Evolutionary conservation across 2,888 invertebrate genomes (phyloP).

Genomic region (Pyrrhosoma nymphula): DNA sequence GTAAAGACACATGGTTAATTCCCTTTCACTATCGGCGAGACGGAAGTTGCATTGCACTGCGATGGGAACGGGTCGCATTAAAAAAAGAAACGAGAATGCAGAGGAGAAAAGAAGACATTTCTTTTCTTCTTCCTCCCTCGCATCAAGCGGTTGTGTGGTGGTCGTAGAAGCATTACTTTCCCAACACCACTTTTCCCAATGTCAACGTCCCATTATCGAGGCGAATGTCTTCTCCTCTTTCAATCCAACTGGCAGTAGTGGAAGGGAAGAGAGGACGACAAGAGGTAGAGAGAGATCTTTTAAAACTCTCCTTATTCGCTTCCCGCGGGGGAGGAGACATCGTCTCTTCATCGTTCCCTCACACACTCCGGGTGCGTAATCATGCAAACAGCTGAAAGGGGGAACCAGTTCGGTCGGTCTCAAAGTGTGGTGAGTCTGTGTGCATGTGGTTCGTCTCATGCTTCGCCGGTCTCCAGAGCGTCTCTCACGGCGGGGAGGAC

Average conservation of each 20-base stretch:
- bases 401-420: slow-evolving; percentile 8
- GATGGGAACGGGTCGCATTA: neutral
- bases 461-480: neutral
- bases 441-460: neutral
- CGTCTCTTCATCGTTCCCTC: neutral
- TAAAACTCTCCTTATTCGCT: neutral
- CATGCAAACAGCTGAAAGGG: neutral
- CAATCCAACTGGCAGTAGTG: neutral
- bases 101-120: neutral
- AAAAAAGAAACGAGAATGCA: neutral
- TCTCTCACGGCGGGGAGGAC: slow-evolving; percentile 15
- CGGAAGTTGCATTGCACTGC: neutral
- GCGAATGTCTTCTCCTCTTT: neutral
- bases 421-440: neutral
- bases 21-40: neutral
- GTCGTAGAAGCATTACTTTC: neutral
- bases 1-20: slow-evolving; percentile 4
- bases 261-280: too few species aligned
- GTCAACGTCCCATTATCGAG: slow-evolving; percentile 24
- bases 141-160: neutral
- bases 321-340: neutral
- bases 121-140: neutral
- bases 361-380: neutral
- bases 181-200: neutral
- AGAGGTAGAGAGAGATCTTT: neutral